phyloP scores from a whole-genome alignment of 92 coral and sea anemone species.

The Phenganax marumi region DNA sequence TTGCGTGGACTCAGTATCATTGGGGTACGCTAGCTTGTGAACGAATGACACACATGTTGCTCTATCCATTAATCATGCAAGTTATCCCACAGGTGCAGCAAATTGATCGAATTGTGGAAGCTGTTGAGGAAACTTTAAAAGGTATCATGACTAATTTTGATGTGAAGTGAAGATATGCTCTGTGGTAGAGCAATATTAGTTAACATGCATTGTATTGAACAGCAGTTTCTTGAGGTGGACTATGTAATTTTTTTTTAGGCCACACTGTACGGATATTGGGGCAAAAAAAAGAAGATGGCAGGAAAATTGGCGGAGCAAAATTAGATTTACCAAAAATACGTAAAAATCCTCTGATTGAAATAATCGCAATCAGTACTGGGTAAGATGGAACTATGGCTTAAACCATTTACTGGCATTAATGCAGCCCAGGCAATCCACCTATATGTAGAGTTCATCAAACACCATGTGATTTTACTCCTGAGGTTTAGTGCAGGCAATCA shows the following conservation, averaged over 20 bases:
- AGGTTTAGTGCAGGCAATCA: too few relatives aligned
- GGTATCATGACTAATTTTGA: conserved; percentile 40
- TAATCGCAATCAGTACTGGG: conserved; percentile 93
- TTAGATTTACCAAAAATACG: conserved; percentile 91
- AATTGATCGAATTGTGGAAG: conserved; percentile 97
- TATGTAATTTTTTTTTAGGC: conserved; percentile 46
- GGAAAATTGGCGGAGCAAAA: conserved; percentile 85
- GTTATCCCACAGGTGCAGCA: conserved; percentile 78
- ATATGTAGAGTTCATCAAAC: too few relatives aligned
- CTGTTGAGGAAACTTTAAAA: conserved; percentile 91
- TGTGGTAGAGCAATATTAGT: too few relatives aligned
- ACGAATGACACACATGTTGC: not conserved
- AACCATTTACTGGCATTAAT: not conserved
- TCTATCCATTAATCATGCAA: not conserved
- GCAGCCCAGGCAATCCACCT: too few relatives aligned
- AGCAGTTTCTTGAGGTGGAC: not conserved
- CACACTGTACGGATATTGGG: conserved; percentile 91
- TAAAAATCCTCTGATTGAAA: conserved; percentile 90
- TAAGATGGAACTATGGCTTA: conserved; percentile 15
- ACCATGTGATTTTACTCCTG: too few relatives aligned
- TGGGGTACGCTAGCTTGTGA: conserved; percentile 65
- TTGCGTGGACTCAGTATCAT: conserved; percentile 87
- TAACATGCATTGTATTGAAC: too few relatives aligned
- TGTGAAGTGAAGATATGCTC: not conserved
- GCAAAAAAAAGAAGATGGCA: conserved; percentile 81